Conservation (phyloP, 2,797 vertebrate genomes). For the Syngnathus acus region DNA sequence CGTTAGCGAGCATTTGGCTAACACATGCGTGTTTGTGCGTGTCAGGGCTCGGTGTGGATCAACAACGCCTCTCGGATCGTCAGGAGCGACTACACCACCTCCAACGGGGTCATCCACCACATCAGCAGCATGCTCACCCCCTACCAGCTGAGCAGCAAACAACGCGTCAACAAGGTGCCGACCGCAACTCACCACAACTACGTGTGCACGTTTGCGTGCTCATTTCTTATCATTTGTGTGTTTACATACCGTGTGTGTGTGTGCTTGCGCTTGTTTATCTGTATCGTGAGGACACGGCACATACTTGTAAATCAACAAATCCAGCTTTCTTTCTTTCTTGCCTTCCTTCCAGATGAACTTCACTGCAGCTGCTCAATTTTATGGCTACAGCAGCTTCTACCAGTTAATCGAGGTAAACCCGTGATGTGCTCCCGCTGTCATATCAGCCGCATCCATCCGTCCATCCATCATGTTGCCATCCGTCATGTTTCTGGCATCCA, state of each 20-base stretch:
- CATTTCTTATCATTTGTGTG: too few relatives aligned
- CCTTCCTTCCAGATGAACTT: constrained; percentile 72
- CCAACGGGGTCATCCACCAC: constrained; percentile 83
- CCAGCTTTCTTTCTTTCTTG: not conserved
- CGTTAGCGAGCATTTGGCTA: too few relatives aligned
- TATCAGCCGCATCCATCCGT: not conserved
- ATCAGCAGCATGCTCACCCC: constrained; percentile 76
- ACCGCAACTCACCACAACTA: not conserved
- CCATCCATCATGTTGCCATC: not conserved
- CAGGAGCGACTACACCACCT: constrained; percentile 66
- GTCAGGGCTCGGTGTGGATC: constrained; percentile 80
- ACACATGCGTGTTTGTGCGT: not conserved
- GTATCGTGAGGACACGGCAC: too few relatives aligned
- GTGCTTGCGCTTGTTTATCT: not conserved
- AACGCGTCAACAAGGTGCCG: constrained; percentile 1
- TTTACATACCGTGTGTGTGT: not conserved
- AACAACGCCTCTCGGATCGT: constrained; percentile 77
- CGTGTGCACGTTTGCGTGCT: too few relatives aligned
- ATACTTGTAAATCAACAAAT: too few relatives aligned
- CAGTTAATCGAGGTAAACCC: constrained; percentile 77
- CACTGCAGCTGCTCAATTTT: constrained; percentile 65
- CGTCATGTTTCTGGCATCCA: too few relatives aligned
- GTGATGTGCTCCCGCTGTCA: not conserved
- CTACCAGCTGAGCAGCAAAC: constrained; percentile 34
- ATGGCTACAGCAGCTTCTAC: constrained; percentile 82